Base-by-base conservation (phyloP, 2,797 vertebrate genomes). In the Rhinophrynus dorsalis region DNA sequence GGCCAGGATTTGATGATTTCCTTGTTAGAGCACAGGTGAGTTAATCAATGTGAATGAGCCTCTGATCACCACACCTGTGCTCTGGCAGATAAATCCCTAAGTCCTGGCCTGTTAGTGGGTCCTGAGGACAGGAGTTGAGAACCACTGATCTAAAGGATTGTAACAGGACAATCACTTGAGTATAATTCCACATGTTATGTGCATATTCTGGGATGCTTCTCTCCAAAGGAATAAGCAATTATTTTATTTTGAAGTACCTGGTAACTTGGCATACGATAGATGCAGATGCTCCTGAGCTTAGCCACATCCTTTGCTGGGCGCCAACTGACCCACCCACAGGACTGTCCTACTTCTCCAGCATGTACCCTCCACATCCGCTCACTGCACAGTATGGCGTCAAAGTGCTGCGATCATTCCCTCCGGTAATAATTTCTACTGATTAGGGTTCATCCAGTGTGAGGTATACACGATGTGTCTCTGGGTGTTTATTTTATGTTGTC, bases 231-330 rank as follows among this genome's bases (percentile, higher is more conserved):
- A n/a, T n/a, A n/a, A 24, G 0, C 24, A 4, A n/a, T 59, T 1
- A 42, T 65, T 40, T 62, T 52, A 11, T 55, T 13, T 47, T 73
- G 0, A 20, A 99, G 96, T 98, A 96, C 83, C 82, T 99, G 68
- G 96, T 99, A 69, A 98, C 96, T 0, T 98, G 95, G 95, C 96
- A 99, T 78, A 99, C 96, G 0, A 98, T 99, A 0, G 97, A 99
- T 2, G 96, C 97, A 0, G 97, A 98, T 26, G 97, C 96, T 2
- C 96, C 97, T 0, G 97, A 99, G 80, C 89, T 98, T 74, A 98
- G 96, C 75, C 94, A 99, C 0, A 94, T 99, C 74, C 80, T 99
- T 51, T 98, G 96, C 68, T 98, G 96, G 96, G 94, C 95, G 1
- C 93, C 95, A 0, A 93, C 95, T 0, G 97, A 99, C 81, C 97